These are phyloP conservation scores for Eupithecia centaureata DNA, from an alignment of 2,888 invertebrate genomes.

Conservation along the genomic window DNA sequence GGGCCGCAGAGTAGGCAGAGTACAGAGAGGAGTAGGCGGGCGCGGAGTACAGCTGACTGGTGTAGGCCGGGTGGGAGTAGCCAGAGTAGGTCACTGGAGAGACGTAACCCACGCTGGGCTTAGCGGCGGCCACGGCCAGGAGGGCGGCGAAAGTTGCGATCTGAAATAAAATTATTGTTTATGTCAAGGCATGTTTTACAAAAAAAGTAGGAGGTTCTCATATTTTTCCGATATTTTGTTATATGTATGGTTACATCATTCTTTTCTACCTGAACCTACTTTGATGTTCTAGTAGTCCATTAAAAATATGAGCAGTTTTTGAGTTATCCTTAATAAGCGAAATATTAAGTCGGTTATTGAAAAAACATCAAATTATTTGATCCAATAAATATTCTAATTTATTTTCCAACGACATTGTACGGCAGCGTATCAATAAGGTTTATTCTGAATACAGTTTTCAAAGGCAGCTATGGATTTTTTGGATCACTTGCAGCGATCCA, in stretches of 20 bases:
- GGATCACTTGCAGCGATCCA: background rate
- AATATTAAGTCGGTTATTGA: too few species aligned
- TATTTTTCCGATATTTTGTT: too few species aligned
- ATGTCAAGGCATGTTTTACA: background rate
- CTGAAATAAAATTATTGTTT: conserved; percentile 45
- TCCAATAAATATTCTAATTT: too few species aligned
- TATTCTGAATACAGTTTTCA: background rate
- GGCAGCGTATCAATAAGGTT: background rate
- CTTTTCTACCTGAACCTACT: too few species aligned
- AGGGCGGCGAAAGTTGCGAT: conserved; percentile 54
- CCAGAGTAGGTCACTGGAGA: conserved; percentile 23
- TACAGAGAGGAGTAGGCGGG: conserved; percentile 17
- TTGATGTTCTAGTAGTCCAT: too few species aligned
- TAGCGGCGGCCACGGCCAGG: conserved; percentile 66
- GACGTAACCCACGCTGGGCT: conserved; percentile 47
- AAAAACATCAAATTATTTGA: too few species aligned
- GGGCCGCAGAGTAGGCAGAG: conserved; percentile 18
- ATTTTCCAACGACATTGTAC: background rate
- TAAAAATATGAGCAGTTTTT: too few species aligned
- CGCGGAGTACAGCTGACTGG: conserved; percentile 17
- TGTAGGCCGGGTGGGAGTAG: conserved; percentile 21
- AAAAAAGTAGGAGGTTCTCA: too few species aligned
- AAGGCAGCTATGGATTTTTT: background rate
- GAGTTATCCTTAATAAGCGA: too few species aligned
- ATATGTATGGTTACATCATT: too few species aligned